A percentile compares a stretch with the other conserved stretches of the same genome.
These are phyloP conservation scores for Choloepus hoffmanni DNA, from an alignment of 2,113 vertebrate species.

Conservation along the genomic window DNA sequence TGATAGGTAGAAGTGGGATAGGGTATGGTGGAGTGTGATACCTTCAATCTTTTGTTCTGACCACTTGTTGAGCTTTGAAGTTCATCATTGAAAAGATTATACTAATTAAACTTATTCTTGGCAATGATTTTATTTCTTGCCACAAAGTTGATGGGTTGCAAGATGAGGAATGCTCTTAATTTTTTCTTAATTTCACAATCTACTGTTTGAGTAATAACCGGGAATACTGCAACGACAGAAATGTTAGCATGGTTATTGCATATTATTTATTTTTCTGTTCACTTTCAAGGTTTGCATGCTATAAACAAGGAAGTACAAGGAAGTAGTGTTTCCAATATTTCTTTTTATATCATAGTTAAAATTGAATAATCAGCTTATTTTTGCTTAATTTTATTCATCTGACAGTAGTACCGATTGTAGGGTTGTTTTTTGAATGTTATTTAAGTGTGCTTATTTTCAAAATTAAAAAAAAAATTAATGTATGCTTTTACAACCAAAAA, in stretches of 20 bases:
- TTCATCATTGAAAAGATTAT: not conserved
- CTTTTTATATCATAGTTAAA: not conserved
- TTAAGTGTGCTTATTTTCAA: not conserved
- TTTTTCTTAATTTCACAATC: not conserved
- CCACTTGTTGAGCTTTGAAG: not conserved
- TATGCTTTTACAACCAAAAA: not conserved
- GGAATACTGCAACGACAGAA: not conserved
- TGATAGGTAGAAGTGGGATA: not conserved
- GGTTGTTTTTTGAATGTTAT: not conserved
- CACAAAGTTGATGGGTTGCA: conserved; percentile 60
- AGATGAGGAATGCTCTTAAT: conserved; percentile 34
- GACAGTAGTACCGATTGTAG: not conserved
- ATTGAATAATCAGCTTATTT: not conserved
- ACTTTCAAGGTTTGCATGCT: conserved; percentile 63
- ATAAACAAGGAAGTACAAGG: conserved; percentile 70
- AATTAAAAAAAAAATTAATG: not conserved
- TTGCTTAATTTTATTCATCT: conserved; percentile 12
- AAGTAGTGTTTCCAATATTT: conserved; percentile 56
- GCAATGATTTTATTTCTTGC: conserved; percentile 72
- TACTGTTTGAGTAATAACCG: not conserved
- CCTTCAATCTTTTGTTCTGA: not conserved
- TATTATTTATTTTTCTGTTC: conserved; percentile 70
- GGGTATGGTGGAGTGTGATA: not conserved
- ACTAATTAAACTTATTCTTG: not conserved
- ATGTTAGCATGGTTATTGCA: not conserved